Percentiles rank a stretch among this genome's conserved stretches.
These are phyloP conservation scores for Leuctra nigra DNA, from an alignment of 2,888 invertebrate genomes.

Conservation along the genomic window DNA sequence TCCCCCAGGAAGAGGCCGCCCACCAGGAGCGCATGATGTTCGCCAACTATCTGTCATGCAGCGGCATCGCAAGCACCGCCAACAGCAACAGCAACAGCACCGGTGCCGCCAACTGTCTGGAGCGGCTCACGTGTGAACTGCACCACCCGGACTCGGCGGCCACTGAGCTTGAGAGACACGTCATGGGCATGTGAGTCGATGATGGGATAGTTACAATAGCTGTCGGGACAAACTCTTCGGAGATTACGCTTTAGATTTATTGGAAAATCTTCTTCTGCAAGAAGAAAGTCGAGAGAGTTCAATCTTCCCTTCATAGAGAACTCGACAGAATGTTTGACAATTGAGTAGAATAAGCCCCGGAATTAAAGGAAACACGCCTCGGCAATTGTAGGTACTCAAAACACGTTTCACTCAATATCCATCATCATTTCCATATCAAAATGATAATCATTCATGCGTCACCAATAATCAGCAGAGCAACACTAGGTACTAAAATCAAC, in stretches of 20 bases:
- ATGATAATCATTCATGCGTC: neutral
- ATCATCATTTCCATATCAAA: neutral
- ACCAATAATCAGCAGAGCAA: neutral
- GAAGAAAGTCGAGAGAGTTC: too few relatives aligned
- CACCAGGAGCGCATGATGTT: slow-evolving; percentile 31
- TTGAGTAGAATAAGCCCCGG: too few relatives aligned
- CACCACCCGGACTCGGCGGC: slow-evolving; percentile 27
- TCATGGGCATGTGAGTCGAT: slow-evolving; percentile 31
- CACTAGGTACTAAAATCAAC: too few relatives aligned
- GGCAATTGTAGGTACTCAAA: too few relatives aligned
- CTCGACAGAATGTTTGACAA: too few relatives aligned
- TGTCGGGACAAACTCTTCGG: too few relatives aligned
- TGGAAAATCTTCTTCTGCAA: too few relatives aligned
- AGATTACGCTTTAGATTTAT: too few relatives aligned
- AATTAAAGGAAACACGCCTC: too few relatives aligned
- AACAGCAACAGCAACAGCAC: neutral
- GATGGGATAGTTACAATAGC: neutral
- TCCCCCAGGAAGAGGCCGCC: slow-evolving; percentile 29
- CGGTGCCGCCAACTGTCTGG: slow-evolving; percentile 29
- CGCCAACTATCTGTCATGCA: slow-evolving; percentile 32
- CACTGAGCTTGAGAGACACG: slow-evolving; percentile 29
- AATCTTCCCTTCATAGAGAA: too few relatives aligned
- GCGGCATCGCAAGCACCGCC: slow-evolving; percentile 22
- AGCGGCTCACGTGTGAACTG: slow-evolving; percentile 32
- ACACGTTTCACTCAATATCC: neutral